A percentile compares a stretch with the other conserved stretches of the same genome.
phyloP scores from a whole-genome alignment of 2,797 vertebrate genomes.

The Aplochiton taeniatus region DNA sequence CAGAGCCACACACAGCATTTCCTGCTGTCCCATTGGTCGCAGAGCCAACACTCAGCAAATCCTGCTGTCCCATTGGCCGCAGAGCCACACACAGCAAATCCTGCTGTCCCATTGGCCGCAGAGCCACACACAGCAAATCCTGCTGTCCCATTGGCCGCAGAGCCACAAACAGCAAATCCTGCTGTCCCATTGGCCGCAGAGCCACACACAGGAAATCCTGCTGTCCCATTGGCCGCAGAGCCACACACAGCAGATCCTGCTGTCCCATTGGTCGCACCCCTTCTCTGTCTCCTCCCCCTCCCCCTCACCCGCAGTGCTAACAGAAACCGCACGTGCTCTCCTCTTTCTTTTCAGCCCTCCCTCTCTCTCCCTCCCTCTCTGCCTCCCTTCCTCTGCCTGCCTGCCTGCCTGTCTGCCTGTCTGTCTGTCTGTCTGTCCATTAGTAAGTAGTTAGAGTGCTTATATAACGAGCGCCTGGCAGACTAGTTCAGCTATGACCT shows the following conservation, averaged over 20 bases:
- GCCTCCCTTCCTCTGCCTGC: neutral
- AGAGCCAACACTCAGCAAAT: too few relatives aligned
- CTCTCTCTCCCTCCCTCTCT: constrained; percentile 23
- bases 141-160: neutral
- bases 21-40: neutral
- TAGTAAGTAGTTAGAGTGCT: too few relatives aligned
- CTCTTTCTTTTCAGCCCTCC: neutral
- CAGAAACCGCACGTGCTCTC: neutral
- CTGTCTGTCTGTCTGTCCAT: too few relatives aligned
- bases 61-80: neutral
- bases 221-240: too few relatives aligned
- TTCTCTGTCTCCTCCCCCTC: neutral
- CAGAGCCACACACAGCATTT: neutral
- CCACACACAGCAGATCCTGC: too few relatives aligned
- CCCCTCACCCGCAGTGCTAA: neutral
- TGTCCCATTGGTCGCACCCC: neutral
- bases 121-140: too few relatives aligned
- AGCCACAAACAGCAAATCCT: too few relatives aligned
- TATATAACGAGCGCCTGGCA: too few relatives aligned
- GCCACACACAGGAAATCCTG: too few relatives aligned
- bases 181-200: neutral
- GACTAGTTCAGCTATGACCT: too few relatives aligned
- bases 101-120: neutral
- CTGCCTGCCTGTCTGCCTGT: too few relatives aligned
- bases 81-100: too few relatives aligned